Evolutionary conservation across 2,113 vertebrate species (phyloP).

Genomic region (Hoplias malabaricus): DNA sequence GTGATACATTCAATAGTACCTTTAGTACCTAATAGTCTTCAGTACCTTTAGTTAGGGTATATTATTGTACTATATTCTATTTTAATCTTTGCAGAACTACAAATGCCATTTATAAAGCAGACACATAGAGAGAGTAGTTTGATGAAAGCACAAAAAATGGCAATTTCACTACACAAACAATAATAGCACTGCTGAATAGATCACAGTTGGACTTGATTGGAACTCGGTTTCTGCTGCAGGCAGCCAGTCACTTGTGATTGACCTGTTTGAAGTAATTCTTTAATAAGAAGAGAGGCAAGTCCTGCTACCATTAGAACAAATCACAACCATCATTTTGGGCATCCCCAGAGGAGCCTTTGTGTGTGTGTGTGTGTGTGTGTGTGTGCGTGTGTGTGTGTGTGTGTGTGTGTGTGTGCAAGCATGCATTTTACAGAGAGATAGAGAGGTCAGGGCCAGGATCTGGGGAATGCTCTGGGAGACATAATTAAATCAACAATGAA

Average conservation of each 20-base stretch:
- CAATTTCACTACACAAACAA: neutral
- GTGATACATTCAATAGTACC: no score
- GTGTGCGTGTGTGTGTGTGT: neutral
- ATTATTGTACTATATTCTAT: no score
- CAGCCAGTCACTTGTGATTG: neutral
- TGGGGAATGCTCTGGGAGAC: conserved; percentile 38
- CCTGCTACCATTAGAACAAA: neutral
- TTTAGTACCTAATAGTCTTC: no score
- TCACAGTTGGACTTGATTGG: conserved; percentile 16
- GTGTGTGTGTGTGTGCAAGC: neutral
- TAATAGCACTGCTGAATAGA: neutral
- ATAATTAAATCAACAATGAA: conserved; percentile 60
- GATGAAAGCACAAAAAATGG: neutral
- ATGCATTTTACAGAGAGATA: neutral
- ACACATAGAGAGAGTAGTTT: neutral
- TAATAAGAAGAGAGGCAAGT: conserved; percentile 22
- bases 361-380: neutral
- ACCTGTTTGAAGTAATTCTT: conserved; percentile 19
- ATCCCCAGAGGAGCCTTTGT: neutral
- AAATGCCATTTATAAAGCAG: neutral
- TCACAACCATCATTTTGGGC: neutral
- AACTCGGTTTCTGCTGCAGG: conserved; percentile 10
- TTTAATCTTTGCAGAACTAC: no score
- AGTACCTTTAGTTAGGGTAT: no score
- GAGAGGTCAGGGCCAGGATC: conserved; percentile 17